Conservation (phyloP, 2,113 vertebrate genomes). For the Chloropsis cyanopogon region DNA sequence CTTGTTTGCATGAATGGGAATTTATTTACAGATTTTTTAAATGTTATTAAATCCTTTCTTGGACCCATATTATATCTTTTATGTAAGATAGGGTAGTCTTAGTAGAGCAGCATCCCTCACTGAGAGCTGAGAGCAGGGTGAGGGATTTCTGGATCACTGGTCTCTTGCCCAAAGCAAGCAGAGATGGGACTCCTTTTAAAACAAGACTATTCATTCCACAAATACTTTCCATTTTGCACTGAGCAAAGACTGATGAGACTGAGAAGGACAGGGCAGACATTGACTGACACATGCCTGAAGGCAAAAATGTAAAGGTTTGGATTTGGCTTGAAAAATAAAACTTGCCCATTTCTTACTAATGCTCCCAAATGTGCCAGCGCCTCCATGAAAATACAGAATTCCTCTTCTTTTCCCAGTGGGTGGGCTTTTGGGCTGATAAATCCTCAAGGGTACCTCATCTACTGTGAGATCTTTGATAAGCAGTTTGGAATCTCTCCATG, state of each 20-base stretch:
- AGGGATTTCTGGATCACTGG: neutral
- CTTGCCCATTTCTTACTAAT: conserved; percentile 70
- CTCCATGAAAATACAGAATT: conserved; percentile 80
- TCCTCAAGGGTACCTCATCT: conserved; percentile 70
- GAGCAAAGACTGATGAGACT: neutral
- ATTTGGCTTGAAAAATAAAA: conserved; percentile 1
- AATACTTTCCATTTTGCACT: neutral
- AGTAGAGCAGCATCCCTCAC: neutral
- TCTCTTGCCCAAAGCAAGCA: neutral
- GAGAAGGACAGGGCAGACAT: neutral
- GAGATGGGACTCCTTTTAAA: neutral
- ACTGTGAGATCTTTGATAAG: conserved; percentile 72
- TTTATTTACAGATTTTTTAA: neutral
- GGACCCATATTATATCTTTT: neutral
- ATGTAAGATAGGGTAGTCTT: neutral
- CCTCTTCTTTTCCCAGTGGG: conserved; percentile 57
- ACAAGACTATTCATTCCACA: neutral
- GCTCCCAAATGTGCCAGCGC: conserved; percentile 71
- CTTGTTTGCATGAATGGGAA: neutral
- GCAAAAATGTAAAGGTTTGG: neutral
- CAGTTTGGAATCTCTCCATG: conserved; percentile 30
- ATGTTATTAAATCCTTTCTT: neutral
- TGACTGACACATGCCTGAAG: neutral
- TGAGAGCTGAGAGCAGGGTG: neutral
- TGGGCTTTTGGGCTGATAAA: conserved; percentile 73